These are phyloP conservation scores for Hippocampus abdominalis DNA, from an alignment of 2,113 vertebrate species.

Conservation along the genomic window DNA sequence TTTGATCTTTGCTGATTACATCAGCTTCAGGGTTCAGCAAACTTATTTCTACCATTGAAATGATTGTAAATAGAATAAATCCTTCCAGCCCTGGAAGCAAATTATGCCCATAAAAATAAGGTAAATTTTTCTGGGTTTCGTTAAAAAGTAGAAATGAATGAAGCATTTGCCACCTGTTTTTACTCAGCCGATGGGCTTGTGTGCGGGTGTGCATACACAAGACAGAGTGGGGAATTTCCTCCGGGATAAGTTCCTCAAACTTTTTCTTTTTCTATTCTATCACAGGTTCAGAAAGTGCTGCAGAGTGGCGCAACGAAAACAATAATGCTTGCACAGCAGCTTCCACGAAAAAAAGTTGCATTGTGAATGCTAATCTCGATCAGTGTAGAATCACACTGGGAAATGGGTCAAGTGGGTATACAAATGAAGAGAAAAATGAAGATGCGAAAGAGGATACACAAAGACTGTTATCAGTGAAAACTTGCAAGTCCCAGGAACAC, in stretches of 20 bases:
- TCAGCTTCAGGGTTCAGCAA: not conserved
- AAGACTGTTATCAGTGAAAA: slow-evolving; percentile 12
- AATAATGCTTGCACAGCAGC: slow-evolving; percentile 72
- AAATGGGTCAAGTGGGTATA: slow-evolving; percentile 12
- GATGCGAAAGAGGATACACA: slow-evolving; percentile 26
- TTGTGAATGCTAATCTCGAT: slow-evolving; percentile 22
- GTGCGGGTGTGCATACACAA: not conserved
- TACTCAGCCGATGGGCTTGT: not conserved
- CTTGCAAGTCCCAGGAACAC: slow-evolving; percentile 19
- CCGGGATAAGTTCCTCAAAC: not conserved
- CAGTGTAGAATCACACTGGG: slow-evolving; percentile 7
- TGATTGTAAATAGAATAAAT: not conserved
- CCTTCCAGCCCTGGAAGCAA: not conserved
- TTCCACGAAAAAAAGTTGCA: slow-evolving; percentile 32
- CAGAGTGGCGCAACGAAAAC: slow-evolving; percentile 71
- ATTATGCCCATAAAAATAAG: not conserved
- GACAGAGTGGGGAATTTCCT: not conserved
- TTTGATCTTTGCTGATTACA: not conserved
- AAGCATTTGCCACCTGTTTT: not conserved
- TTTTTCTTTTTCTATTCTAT: slow-evolving; percentile 11
- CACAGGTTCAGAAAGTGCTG: slow-evolving; percentile 22
- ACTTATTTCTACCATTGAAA: not conserved
- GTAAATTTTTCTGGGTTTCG: not conserved
- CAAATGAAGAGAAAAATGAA: slow-evolving; percentile 10
- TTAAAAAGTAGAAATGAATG: not conserved